Base-by-base conservation (phyloP, 2,113 vertebrate genomes). In the Carassius carassius region DNA sequence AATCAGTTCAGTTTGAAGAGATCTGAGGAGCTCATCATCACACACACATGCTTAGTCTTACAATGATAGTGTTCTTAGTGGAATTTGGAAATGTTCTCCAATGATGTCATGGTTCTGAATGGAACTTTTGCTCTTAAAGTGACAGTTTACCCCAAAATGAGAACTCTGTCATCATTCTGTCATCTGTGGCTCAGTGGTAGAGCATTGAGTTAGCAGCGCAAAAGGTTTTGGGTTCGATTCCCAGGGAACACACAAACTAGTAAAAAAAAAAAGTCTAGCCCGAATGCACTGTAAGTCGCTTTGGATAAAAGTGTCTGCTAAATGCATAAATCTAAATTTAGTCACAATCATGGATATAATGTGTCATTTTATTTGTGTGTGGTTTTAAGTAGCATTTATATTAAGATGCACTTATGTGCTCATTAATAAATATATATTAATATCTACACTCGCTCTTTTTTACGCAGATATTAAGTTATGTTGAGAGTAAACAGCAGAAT, bases 1-100 rank as follows among this genome's bases (percentile, higher is more conserved):
- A 29, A 75, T 75, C 4, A 75, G 19, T 29, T 29, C 47, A 19
- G 44, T 51, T 75, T 29, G 73, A 75, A 47, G 47, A 70, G 67
- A 35, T 41, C 67, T 51, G 73, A 75, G 73, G 23, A 70, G 32
- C 35, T 70, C 67, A 41, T 70, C 67, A 41, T 70, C 74, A 76
- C 23, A 51, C 74, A 76, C 23, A 51, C 44, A 10, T 60, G 41
- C 47, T 75, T 19, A 35, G 16, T 69, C 65, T 41, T 21, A 12
- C 2, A 41, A 41, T 11, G 67, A 41, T 41, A 70, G 17, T 21
- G 16, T 37, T 69, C 65, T 69, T 19, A 19, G 65, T 37, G 35
- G 67, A 70, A 70, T 70, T 70, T 21, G 4, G 32, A 21, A 3
- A 70, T 19, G 32, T 70, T 70, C 35, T 69, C 16, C 17, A 19